These are phyloP conservation scores for Bergia puertoricense DNA, from an alignment of 92 coral and sea anemone species.

Conservation along the genomic window DNA sequence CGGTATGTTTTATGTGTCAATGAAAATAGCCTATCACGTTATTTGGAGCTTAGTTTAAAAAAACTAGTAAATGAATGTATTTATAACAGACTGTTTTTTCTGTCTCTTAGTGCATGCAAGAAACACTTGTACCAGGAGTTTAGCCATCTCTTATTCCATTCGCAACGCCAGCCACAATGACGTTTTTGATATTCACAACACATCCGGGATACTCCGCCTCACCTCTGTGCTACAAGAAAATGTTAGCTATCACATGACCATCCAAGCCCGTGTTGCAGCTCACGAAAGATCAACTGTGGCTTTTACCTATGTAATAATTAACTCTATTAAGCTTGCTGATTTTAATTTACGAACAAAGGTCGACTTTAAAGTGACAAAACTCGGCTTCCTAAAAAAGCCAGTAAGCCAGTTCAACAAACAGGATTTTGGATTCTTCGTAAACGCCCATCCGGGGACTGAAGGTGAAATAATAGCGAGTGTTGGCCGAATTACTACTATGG, in stretches of 20 bases:
- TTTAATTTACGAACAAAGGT: conserved; percentile 40
- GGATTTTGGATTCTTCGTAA: conserved; percentile 59
- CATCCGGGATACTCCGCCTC: conserved; percentile 51
- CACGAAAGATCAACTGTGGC: background rate
- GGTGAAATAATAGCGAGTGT: conserved; percentile 52
- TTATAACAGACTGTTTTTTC: background rate
- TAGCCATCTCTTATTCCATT: conserved; percentile 41
- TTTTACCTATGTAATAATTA: conserved; percentile 12
- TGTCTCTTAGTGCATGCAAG: conserved; percentile 46
- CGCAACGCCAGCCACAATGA: conserved; percentile 39
- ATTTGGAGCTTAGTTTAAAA: background rate
- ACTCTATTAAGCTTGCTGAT: conserved; percentile 21
- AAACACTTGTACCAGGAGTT: conserved; percentile 23
- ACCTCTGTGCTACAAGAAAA: conserved; percentile 1
- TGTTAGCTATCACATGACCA: conserved; percentile 39
- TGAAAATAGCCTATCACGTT: background rate
- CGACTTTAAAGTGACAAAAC: conserved; percentile 31
- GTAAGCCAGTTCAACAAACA: background rate
- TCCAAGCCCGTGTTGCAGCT: conserved; percentile 35
- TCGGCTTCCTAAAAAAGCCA: conserved; percentile 48
- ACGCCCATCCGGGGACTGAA: conserved; percentile 39
- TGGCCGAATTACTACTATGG: conserved; percentile 37
- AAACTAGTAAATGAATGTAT: background rate
- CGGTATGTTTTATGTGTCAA: background rate
- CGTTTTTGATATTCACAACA: conserved; percentile 41